Evolutionary conservation across 2,888 invertebrate genomes (phyloP).

Genomic region (Digitonthophagus gazella): DNA sequence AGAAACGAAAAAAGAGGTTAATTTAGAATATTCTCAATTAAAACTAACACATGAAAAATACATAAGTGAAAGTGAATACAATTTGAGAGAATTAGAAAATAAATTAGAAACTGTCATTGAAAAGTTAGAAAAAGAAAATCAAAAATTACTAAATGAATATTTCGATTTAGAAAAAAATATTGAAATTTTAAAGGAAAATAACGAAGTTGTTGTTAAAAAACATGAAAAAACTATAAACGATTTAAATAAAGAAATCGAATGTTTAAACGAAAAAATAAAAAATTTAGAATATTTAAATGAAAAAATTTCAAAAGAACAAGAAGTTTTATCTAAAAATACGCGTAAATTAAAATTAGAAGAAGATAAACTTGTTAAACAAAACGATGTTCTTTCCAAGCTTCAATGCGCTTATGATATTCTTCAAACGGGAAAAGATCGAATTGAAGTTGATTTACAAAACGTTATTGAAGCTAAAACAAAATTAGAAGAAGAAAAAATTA

Average conservation of each 20-base stretch:
- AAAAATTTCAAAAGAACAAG: background rate
- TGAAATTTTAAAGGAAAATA: slow-evolving; percentile 5
- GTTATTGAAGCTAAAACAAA: slow-evolving; percentile 14
- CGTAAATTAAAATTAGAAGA: slow-evolving; percentile 1
- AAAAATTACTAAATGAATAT: background rate
- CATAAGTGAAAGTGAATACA: slow-evolving; percentile 19
- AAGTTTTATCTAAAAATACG: slow-evolving; percentile 1
- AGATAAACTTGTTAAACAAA: slow-evolving; percentile 12
- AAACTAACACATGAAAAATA: slow-evolving; percentile 20
- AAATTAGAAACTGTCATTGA: slow-evolving; percentile 3
- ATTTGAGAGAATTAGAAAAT: slow-evolving; percentile 11
- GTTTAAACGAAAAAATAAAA: background rate
- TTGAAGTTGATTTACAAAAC: slow-evolving; percentile 27
- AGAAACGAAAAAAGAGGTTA: slow-evolving; percentile 13
- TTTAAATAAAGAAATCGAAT: background rate
- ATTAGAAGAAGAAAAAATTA: slow-evolving; percentile 29
- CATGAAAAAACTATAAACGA: slow-evolving; percentile 9
- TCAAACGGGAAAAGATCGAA: slow-evolving; percentile 32
- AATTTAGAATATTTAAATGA: background rate
- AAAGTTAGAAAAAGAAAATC: background rate
- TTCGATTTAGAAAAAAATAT: background rate
- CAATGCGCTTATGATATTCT: slow-evolving; percentile 34
- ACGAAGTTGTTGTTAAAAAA: background rate
- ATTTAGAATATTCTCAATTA: slow-evolving; percentile 21
- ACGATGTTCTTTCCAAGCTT: slow-evolving; percentile 30